Evolutionary conservation across 1,140 invertebrate species (phyloP), one percentile per base, ranked within the genome.

Genomic region (Eubasilissa regina): DNA sequence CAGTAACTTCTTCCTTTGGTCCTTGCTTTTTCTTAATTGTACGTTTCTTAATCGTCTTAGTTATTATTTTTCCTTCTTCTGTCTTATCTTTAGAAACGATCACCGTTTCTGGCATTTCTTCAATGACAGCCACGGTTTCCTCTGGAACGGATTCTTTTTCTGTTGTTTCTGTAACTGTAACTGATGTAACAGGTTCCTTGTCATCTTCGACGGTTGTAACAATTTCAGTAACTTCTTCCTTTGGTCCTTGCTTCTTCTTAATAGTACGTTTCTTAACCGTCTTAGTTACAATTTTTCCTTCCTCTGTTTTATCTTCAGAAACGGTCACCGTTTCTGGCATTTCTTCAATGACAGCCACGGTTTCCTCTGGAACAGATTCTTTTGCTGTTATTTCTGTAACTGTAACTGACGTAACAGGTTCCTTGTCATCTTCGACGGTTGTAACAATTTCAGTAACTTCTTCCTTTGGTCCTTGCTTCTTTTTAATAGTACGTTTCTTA

Each of bases 91-190:
- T 78, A 17, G 25, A 51, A 44, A 79, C 44, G 17, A 48, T 47
- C 12, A 79, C 70, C 47, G 81, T 84, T 85, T 89, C 87, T 15
- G 87, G 88, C n/a, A 86, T 53, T 84, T 89, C 87, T 66, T n/a
- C n/a, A n/a, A n/a, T n/a, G n/a, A n/a, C 48, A 15, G 66, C 73
- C n/a, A 75, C 45, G 13, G 55, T 68, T 45, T 12, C 9, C 45
- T 72, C 8, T 47, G 44, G 48, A 51, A 25, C 43, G 8, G 72
- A 60, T 66, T 80, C 75, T 75, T 25, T 72, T 44, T 58, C 45
- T 45, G 64, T 62, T 66, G 60, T 76, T 62, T 79, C 10, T 13
- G 56, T 35, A 47, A 85, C 83, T 45, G 74, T 84, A 62, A 79
- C 79, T 55, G 79, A 72, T 15, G 79, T 77, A 10, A 81, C 64